Evolutionary conservation across 2,888 invertebrate genomes (phyloP), one percentile per base, ranked within the genome.

Genomic region (Saturnia pavonia): DNA sequence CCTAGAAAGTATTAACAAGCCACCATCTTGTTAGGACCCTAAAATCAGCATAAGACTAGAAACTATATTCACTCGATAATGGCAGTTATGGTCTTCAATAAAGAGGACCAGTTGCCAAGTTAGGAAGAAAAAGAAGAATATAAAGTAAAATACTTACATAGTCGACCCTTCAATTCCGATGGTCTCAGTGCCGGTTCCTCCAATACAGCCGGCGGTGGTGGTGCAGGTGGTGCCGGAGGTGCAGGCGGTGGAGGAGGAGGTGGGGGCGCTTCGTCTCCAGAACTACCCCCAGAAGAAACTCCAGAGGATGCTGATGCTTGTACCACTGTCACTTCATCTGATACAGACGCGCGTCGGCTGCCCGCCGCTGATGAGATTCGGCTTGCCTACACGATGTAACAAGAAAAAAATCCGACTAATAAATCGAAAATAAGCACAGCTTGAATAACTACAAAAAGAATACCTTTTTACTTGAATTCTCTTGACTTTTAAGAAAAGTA

Each of bases 181-280:
- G 80, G 80, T 75, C 94, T 94, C 16, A 96, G 82, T 14, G 96
- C 96, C 0, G 96, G 96, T 82, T 96, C 96, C 77, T 96, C 96
- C 4, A 96, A 84, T 65, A 96, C 95, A 69, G 94, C 95, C 0
- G 84, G 87, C 0, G 92, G 90, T 0, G 88, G 89, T 0, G 92
- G 89, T 0, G 91, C 91, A 7, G 93, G 94, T 0, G 95, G 87
- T 0, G 95, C 94, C 0, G 93, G 94, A 0, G 95, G 87, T 0
- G 95, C 94, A 0, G 95, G 95, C 0, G 96, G 96, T 22, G 96
- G 95, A 0, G 96, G 96, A 0, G 96, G 97, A 0, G 96, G 96
- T 0, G 96, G 96, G 0, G 96, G 96, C 0, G 96, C 92, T 74
- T 92, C 93, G 72, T 92, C 93, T 77, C 82, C 94, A 69, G 87